phyloP scores from a whole-genome alignment of 30 jellyfish, hydroid and myxozoan species.

The Aurelia aurita complex sp. Pacific region DNA sequence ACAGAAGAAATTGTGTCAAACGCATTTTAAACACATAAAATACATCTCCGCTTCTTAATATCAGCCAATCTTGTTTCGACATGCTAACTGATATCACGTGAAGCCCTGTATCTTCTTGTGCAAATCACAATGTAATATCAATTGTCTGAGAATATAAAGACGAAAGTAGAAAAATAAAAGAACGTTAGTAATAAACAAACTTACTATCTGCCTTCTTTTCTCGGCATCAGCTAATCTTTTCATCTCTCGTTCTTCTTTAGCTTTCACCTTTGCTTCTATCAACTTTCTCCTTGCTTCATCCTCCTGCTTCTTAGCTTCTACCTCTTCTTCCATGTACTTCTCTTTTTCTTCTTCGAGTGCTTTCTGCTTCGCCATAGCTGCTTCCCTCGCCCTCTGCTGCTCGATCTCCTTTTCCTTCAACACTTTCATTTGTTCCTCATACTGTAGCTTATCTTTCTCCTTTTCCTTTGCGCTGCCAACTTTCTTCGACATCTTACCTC shows the following conservation, averaged over 20 bases:
- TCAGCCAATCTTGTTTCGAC: too few species aligned
- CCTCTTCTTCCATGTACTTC: constrained; percentile 56
- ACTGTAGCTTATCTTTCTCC: constrained; percentile 29
- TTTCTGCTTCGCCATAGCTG: constrained; percentile 67
- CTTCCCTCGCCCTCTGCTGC: constrained; percentile 65
- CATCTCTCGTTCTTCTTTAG: constrained; percentile 60
- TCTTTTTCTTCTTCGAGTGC: constrained; percentile 49
- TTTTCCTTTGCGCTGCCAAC: constrained; percentile 6
- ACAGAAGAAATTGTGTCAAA: too few species aligned
- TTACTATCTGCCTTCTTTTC: constrained; percentile 53
- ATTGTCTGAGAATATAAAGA: too few species aligned
- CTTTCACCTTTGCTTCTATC: constrained; percentile 49
- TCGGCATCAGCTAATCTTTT: constrained; percentile 64
- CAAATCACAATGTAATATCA: too few species aligned
- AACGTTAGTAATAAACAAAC: background rate
- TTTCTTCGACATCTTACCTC: constrained; percentile 35
- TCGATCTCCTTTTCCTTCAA: constrained; percentile 61
- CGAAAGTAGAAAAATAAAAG: too few species aligned
- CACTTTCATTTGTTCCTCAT: constrained; percentile 52
- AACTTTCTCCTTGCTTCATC: constrained; percentile 49
- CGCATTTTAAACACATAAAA: too few species aligned
- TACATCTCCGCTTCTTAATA: too few species aligned
- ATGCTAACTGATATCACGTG: too few species aligned
- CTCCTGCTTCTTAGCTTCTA: constrained; percentile 55
- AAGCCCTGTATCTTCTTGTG: too few species aligned